A percentile compares a stretch with the other conserved stretches of the same genome.
phyloP scores from a whole-genome alignment of 2,797 vertebrate genomes.

The Liasis olivaceus region DNA sequence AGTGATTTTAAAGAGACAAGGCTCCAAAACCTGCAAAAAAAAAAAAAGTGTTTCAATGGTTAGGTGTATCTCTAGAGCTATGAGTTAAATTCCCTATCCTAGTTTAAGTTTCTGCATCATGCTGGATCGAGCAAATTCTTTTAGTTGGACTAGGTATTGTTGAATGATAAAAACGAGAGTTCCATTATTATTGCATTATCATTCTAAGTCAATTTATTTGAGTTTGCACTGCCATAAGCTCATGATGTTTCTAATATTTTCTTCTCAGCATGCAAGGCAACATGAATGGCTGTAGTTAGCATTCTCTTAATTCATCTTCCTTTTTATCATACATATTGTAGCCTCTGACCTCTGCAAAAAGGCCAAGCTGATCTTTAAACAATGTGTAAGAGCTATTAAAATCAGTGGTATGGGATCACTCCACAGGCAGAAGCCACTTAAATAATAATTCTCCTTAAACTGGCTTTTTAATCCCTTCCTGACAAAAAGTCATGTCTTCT shows the following conservation, averaged over 20 bases:
- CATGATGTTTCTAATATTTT: neutral
- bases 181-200: neutral
- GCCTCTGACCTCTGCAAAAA: constrained; percentile 29
- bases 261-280: neutral
- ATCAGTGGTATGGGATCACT: neutral
- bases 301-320: constrained; percentile 43
- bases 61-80: neutral
- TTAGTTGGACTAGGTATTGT: neutral
- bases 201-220: neutral
- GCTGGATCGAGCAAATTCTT: neutral
- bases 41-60: neutral
- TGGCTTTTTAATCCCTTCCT: constrained; percentile 30
- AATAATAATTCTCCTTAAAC: constrained; percentile 42
- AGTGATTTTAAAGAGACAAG: neutral
- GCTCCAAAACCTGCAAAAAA: neutral
- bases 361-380: constrained; percentile 26
- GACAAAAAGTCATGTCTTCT: neutral
- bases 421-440: constrained; percentile 21
- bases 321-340: constrained; percentile 36
- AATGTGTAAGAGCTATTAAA: constrained; percentile 15
- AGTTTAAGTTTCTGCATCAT: neutral
- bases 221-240: neutral
- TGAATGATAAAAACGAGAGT: neutral
- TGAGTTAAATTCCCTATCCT: neutral
- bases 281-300: neutral